phyloP scores from a whole-genome alignment of 2,113 vertebrate genomes.

The Mus spicilegus region DNA sequence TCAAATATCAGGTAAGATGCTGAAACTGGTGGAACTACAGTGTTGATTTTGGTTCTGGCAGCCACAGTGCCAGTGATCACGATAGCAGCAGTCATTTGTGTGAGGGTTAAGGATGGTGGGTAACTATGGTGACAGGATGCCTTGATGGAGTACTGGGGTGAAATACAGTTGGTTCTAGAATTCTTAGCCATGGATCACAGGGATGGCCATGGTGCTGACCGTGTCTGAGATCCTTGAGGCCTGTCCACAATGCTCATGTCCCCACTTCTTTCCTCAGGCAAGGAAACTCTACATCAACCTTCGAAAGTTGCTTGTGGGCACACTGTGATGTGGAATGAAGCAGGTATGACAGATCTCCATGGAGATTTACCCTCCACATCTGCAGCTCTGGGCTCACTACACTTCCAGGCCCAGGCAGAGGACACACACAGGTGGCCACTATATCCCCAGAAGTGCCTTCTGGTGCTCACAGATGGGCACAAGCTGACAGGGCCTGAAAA shows the following conservation, averaged over 20 bases:
- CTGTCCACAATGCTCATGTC: not conserved
- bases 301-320: constrained; percentile 4
- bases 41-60: not conserved
- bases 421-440: not conserved
- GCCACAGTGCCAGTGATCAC: not conserved
- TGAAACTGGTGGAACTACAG: not conserved
- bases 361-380: not conserved
- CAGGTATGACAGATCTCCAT: accelerated
- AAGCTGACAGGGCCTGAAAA: not conserved
- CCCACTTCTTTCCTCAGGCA: constrained; percentile 46
- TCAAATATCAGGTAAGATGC: too few relatives aligned
- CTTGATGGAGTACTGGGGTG: too few relatives aligned
- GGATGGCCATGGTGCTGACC: not conserved
- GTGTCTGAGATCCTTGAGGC: not conserved
- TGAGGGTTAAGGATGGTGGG: not conserved
- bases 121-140: not conserved
- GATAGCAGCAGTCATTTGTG: accelerated
- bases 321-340: constrained; percentile 36
- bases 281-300: constrained; percentile 27
- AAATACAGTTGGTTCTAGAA: not conserved
- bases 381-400: not conserved
- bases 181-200: not conserved
- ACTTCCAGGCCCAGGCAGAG: not conserved
- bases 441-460: not conserved
- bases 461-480: not conserved